Base-by-base conservation (phyloP, 2,888 invertebrate species). In the Diachrysia chrysitis region DNA sequence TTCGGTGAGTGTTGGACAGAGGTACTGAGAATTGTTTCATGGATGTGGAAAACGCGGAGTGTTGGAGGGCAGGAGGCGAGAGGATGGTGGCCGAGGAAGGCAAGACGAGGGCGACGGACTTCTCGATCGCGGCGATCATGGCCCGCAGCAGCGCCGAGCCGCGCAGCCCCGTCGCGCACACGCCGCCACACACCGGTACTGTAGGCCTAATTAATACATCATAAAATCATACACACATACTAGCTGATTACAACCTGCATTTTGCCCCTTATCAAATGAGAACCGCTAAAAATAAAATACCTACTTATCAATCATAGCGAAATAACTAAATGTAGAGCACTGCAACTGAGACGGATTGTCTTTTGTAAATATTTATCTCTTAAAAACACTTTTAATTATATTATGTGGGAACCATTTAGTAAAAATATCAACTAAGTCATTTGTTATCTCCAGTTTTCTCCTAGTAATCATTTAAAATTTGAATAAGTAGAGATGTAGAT, bases 61-160 rank as follows among this genome's bases (percentile, higher is more conserved):
- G 90, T 85, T 94, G 94, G 93, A 87, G 88, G 87, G 83, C 88
- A 78, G 86, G 83, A 76, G 91, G 89, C 73, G 92, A 89, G 88
- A 95, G 91, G 91, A 94, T 95, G 93, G 92, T 95, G 90, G 93
- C 94, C 81, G 94, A 93, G 87, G 94, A 95, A 79, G 85, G 93
- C 81, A 93, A 93, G 91, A 93, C 93, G 77, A 89, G 91, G 93
- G 98, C 98, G 89, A 99, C 99, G 88, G 99, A 99, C 96, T 99
- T 99, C 96, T 98, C 98, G 90, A 99, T 99, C 90, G 98, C 98
- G 84, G 98, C 98, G 87, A 98, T 99, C 92, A 99, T 99, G 98
- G 98, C 98, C 82, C 96, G 96, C 81, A 94, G 93, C 87, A 93
- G 92, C 84, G 92, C 89, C 72, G 92, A 94, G 85, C 91, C 92